phyloP scores from a whole-genome alignment of 2,888 invertebrate species.

The Pegoplata infirma region DNA sequence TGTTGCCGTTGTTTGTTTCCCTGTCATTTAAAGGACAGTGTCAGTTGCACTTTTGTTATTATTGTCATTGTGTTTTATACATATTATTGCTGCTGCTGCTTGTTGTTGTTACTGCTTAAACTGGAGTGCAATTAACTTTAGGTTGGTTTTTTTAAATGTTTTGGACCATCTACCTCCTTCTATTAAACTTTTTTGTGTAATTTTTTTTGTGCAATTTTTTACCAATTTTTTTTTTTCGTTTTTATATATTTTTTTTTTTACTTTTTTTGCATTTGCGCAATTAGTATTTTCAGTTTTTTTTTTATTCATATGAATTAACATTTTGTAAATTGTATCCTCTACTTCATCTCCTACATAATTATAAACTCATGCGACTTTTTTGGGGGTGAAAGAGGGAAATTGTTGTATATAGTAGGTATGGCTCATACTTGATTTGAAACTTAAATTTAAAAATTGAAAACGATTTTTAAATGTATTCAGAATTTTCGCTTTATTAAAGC shows the following conservation, averaged over 20 bases:
- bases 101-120: constrained; percentile 27
- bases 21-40: constrained; percentile 56
- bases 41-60: constrained; percentile 52
- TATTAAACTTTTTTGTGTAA: constrained; percentile 31
- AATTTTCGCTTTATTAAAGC: too few species aligned
- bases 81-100: constrained; percentile 30
- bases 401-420: not conserved
- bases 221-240: constrained; percentile 54
- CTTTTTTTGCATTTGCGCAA: constrained; percentile 69
- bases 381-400: not conserved
- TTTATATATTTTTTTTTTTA: constrained; percentile 47
- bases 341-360: constrained; percentile 4
- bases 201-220: constrained; percentile 41
- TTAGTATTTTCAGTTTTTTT: constrained; percentile 59
- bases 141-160: constrained; percentile 59
- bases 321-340: constrained; percentile 35
- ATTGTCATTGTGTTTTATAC: constrained; percentile 30
- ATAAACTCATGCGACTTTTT: not conserved
- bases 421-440: too few species aligned
- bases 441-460: not conserved
- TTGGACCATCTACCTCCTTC: constrained; percentile 37
- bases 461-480: too few species aligned
- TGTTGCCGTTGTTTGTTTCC: constrained; percentile 38
- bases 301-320: constrained; percentile 57
- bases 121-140: constrained; percentile 54